Base-by-base conservation (phyloP, 2,113 vertebrate genomes). In the Gracilinanus agilis region DNA sequence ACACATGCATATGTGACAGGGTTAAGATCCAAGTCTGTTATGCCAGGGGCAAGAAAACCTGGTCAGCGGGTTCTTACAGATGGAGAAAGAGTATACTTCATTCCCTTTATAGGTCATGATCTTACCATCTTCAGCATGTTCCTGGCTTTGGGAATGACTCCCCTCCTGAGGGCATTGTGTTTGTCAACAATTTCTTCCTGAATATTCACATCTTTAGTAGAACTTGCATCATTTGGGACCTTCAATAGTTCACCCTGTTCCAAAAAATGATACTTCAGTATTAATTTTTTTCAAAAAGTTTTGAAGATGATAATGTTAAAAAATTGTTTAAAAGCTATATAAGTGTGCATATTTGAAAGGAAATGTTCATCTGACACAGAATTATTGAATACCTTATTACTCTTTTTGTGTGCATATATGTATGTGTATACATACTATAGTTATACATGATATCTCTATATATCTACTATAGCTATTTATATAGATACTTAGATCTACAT, bases 61-160 rank as follows among this genome's bases (percentile, higher is more conserved):
- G n/a, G 67, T 75, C 19, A n/a, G 34, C 67, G n/a, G 67, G n/a
- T 75, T n/a, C 67, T 11, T 75, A 75, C 13, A n/a, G 29, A n/a
- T 75, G 34, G 34, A n/a, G 25, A 27, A 61, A 16, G n/a, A 19
- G 24, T 88, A 10, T 2, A n/a, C 9, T 24, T 56, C 13, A 3
- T 0, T 34, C 5, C 3, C 23, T 0, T 3, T 44, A 11, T 1
- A 49, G 0, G 27, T 94, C 11, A 19, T 7, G 1, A 90, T 83
- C 97, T 98, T 97, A 98, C 98, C 98, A 98, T 98, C 91, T 95
- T 98, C 93, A 98, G 21, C 98, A 98, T 98, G 91, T 98, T 98
- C 11, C 93, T 97, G 90, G 98, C 98, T 92, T 96, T 10, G n/a
- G 98, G 98, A 0, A 29, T 8, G 3, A 98, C 98, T 40, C 0